A percentile compares a stretch with the other conserved stretches of the same genome.
phyloP scores from a whole-genome alignment of 2,888 invertebrate genomes.

The Brenthis ino region DNA sequence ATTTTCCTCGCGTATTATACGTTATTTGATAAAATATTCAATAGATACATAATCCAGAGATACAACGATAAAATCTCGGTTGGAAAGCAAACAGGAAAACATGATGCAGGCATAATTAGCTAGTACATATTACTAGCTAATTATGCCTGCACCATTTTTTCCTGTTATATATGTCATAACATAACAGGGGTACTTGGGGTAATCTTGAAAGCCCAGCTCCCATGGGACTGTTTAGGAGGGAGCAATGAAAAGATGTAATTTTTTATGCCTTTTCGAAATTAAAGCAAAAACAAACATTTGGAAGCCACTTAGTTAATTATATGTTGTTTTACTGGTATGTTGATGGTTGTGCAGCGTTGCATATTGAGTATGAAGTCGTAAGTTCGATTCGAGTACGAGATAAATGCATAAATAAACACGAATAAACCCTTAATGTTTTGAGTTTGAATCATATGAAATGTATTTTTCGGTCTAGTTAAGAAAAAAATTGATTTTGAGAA shows the following conservation, averaged over 20 bases:
- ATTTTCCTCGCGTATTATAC: constrained; percentile 1
- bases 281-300: constrained; percentile 1
- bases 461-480: too few species aligned
- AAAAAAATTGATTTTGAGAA: too few species aligned
- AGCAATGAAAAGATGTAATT: constrained; percentile 33
- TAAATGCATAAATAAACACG: too few species aligned
- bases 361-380: too few species aligned
- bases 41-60: constrained; percentile 20
- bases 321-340: too few species aligned
- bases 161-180: too few species aligned
- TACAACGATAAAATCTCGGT: constrained; percentile 44
- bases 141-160: too few species aligned
- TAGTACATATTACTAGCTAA: too few species aligned
- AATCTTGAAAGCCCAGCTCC: constrained; percentile 37
- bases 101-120: constrained; percentile 61
- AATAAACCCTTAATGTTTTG: too few species aligned
- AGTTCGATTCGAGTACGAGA: too few species aligned
- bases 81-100: constrained; percentile 55
- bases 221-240: constrained; percentile 36
- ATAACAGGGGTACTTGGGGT: constrained; percentile 52
- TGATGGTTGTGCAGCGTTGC: too few species aligned
- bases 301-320: constrained; percentile 6
- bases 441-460: too few species aligned
- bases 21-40: constrained; percentile 27
- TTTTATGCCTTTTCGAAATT: constrained; percentile 30